These are phyloP conservation scores for Triops longicaudatus DNA, from an alignment of 1,140 invertebrate species.

Conservation along the genomic window DNA sequence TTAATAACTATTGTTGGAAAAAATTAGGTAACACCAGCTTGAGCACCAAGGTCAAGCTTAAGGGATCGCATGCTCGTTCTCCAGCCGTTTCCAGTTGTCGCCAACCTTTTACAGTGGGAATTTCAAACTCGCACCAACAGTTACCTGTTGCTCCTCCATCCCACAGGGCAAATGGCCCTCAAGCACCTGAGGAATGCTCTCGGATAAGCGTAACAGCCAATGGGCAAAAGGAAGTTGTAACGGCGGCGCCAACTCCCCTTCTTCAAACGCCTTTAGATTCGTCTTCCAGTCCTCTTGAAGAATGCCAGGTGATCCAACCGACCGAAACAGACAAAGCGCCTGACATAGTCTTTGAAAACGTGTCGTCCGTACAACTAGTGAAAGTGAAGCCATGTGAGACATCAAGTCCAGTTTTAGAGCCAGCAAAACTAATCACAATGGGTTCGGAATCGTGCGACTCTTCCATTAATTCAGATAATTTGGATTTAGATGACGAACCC, in stretches of 20 bases:
- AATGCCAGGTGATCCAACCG: not conserved
- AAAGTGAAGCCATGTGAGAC: slow-evolving; percentile 1
- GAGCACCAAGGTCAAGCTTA: not conserved
- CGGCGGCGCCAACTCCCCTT: not conserved
- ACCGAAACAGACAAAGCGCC: not conserved
- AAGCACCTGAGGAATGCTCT: slow-evolving; percentile 2
- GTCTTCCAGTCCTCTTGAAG: not conserved
- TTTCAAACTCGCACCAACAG: not conserved
- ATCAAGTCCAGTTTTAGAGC: not conserved
- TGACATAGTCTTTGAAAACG: not conserved
- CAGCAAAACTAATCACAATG: not conserved
- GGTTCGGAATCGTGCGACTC: not conserved
- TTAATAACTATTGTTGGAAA: not conserved
- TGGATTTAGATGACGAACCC: not conserved
- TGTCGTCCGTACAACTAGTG: not conserved
- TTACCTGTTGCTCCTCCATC: not conserved
- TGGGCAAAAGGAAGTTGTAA: not conserved
- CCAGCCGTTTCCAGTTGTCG: not conserved
- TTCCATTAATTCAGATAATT: not conserved
- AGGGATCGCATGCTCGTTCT: not conserved
- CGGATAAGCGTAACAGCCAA: not conserved
- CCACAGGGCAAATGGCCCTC: not conserved
- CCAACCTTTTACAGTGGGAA: not conserved
- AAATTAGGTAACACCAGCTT: not conserved
- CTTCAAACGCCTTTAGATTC: not conserved